These are phyloP conservation scores for Betta splendens DNA, from an alignment of 2,797 vertebrate genomes.

Conservation along the genomic window DNA sequence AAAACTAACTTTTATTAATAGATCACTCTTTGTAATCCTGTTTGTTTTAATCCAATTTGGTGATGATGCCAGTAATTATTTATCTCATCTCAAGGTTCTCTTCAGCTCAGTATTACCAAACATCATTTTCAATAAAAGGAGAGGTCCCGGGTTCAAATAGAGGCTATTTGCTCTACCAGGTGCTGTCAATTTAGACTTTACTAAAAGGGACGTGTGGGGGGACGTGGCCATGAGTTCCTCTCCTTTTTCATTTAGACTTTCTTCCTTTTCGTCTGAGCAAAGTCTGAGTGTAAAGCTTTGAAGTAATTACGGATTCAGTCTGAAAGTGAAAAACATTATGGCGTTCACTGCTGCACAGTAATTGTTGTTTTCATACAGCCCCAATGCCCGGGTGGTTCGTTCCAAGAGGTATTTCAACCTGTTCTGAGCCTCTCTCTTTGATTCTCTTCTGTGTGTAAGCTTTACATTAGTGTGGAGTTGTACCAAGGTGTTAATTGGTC, in stretches of 20 bases:
- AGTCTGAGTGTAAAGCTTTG: not conserved
- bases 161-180: not conserved
- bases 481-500: not conserved
- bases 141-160: not conserved
- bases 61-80: too few species aligned
- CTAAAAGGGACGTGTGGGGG: conserved; percentile 4
- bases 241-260: not conserved
- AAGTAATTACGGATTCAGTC: not conserved
- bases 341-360: not conserved
- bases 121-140: too few species aligned
- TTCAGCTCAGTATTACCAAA: too few species aligned
- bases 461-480: not conserved
- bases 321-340: not conserved
- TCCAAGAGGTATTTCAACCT: conserved; percentile 4
- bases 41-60: too few species aligned
- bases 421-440: not conserved
- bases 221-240: not conserved
- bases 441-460: not conserved
- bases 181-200: conserved; percentile 2
- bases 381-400: conserved; percentile 1
- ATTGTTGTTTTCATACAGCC: not conserved
- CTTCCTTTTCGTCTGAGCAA: not conserved
- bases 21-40: too few species aligned
- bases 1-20: too few species aligned
- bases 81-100: too few species aligned